Percentiles rank a stretch among this genome's conserved stretches.
phyloP scores from a whole-genome alignment of 2,888 invertebrate species.

The Cinara cedri region DNA sequence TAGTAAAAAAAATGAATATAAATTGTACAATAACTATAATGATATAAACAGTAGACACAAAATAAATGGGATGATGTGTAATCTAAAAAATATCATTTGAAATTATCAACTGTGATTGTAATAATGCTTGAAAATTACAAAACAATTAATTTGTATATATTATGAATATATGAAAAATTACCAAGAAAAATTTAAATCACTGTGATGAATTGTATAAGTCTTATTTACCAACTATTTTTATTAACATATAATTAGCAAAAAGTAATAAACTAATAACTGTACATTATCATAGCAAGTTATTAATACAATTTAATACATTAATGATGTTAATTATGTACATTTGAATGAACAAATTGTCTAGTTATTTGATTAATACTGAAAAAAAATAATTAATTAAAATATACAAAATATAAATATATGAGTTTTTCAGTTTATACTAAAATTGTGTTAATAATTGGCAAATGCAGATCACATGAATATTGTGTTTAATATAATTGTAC shows the following conservation, averaged over 20 bases:
- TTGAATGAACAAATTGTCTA: not conserved
- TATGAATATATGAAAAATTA: not conserved
- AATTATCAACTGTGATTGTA: slow-evolving; percentile 46
- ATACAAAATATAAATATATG: not conserved
- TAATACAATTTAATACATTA: slow-evolving; percentile 4
- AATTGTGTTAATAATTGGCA: slow-evolving; percentile 27
- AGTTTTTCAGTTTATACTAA: not conserved
- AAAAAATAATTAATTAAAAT: not conserved
- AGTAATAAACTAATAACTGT: slow-evolving; percentile 15
- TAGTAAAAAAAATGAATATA: not conserved
- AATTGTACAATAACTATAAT: slow-evolving; percentile 12
- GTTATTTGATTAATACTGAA: slow-evolving; percentile 27
- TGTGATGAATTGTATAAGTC: not conserved
- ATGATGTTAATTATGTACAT: not conserved
- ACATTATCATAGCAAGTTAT: slow-evolving; percentile 27
- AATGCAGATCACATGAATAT: slow-evolving; percentile 5
- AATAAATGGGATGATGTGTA: slow-evolving; percentile 2
- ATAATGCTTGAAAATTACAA: slow-evolving; percentile 13
- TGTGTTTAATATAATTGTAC: slow-evolving; percentile 2
- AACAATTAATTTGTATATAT: not conserved
- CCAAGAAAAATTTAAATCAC: not conserved
- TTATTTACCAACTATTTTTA: slow-evolving; percentile 11
- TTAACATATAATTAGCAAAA: not conserved
- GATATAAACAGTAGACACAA: slow-evolving; percentile 24
- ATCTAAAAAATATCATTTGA: not conserved